Base-by-base conservation (phyloP, 2,888 invertebrate genomes). In the Stenodema calcarata region DNA sequence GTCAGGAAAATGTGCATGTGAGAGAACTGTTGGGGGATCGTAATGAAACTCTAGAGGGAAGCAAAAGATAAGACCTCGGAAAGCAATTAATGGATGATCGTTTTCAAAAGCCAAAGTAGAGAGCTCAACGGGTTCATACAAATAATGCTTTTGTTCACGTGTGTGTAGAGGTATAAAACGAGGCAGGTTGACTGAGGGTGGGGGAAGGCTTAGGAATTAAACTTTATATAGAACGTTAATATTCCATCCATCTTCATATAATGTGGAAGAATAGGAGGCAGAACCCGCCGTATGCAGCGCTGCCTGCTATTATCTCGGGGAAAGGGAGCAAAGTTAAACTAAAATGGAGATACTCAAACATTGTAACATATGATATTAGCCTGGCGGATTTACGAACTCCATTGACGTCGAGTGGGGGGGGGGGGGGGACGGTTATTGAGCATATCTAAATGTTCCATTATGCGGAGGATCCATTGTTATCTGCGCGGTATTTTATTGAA, bases 211-310 rank as follows among this genome's bases (percentile, higher is more conserved):
- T 18, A 54, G 79, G 28, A 86, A 86, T 86, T 86, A 86, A 86
- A 86, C 86, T 79, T 86, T 79, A 79, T 86, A 86, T 54, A 62
- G 69, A 54, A 41, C 78, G 86, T 62, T 86, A 86, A 86, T 86
- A 86, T 69, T 42, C 86, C 76, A 86, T 86, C 69, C 79, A 86
- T 86, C 86, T 79, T 86, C 78, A 86, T 86, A 86, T 62, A 84
- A 84, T 84, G 75, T 30, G 28, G 84, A 84, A 84, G 82, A 70
- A 82, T 70, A 70, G 62, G 62, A 70, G 82, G 62, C 62, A 62
- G 82, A 35, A 82, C 80, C 35, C 44, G 1, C 35, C n/a, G 73
- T 30, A 18, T 35, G 35, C 73, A 30, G 30, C 73, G 35, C 35
- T 18, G 30, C 73, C 70, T 30, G 4, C 28, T 35, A 73, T 73